Base-by-base conservation (phyloP, 2,888 invertebrate species). In the Tethea ocularis region DNA sequence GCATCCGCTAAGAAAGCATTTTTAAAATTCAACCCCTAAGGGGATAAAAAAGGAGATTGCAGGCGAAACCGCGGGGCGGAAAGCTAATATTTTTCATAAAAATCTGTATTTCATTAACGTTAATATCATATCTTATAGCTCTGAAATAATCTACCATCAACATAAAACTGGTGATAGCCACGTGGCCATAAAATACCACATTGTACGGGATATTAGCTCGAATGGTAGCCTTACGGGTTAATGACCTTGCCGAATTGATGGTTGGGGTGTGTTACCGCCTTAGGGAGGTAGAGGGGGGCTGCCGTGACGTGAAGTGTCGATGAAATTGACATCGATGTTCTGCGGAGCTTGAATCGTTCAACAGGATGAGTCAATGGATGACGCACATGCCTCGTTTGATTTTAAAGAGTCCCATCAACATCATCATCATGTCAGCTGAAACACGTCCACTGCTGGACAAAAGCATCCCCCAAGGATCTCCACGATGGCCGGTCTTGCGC, bases 241-340 rank as follows among this genome's bases (percentile, higher is more conserved):
- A 73, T 72, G 72, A 72, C 74, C 69, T 62, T 66, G 60, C 60
- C 63, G 65, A 72, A 71, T 75, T 71, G 71, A 70, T 63, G 69
- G 59, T 46, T 7, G n/a, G 41, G 11, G 57, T 58, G 53, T n/a
- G 36, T 54, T 51, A 62, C 29, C 56, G 20, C 46, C 20, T 46
- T 46, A 17, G 20, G 20, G 5, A n/a, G 20, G 46, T 20, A 10
- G 7, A 1, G 38, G 10, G 20, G 38, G 10, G 20, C 10, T 20
- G 10, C 10, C 38, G 38, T 38, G 26, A 52, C 2, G 15, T 7
- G 17, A 15, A 8, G 29, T 29, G 17, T 26, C 52, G 24, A 17
- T 29, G 1, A 17, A 29, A 10, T 20, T 46, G n/a, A 20, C 15
- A 46, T 46, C 46, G 46, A 46, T 46, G 46, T 46, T 46, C 20